Percentiles rank a stretch among this genome's conserved stretches.
phyloP scores from a whole-genome alignment of 1,140 invertebrate species.

The Zaprionus davidi region DNA sequence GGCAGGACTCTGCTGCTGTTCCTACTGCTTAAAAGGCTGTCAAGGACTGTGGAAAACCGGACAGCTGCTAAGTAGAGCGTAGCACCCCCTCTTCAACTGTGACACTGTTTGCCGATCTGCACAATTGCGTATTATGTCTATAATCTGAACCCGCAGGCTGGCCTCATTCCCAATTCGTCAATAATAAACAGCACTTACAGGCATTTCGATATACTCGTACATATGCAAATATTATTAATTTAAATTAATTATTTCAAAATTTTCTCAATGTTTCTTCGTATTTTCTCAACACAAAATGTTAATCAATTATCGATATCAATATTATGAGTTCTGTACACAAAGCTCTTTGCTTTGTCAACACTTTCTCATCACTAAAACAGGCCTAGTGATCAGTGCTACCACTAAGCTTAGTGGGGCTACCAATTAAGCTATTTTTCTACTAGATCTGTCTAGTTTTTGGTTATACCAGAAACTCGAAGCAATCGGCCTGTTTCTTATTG shows the following conservation, averaged over 20 bases:
- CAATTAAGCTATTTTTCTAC: neutral
- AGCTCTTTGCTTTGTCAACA: neutral
- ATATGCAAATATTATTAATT: neutral
- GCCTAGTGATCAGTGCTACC: too few species aligned
- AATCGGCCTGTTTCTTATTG: too few species aligned
- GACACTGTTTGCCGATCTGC: conserved; percentile 9
- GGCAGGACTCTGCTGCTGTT: conserved; percentile 16
- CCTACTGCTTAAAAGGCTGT: conserved; percentile 58
- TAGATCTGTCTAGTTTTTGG: too few species aligned
- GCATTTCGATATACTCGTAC: neutral
- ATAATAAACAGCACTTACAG: too few species aligned
- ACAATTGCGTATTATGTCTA: neutral
- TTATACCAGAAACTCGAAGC: too few species aligned
- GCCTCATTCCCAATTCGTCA: neutral
- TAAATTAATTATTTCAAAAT: neutral
- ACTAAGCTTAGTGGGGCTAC: too few species aligned
- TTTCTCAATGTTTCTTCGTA: neutral
- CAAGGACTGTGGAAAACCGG: conserved; percentile 51
- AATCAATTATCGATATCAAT: too few species aligned
- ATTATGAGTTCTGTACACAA: too few species aligned
- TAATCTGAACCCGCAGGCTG: neutral
- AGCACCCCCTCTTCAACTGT: neutral
- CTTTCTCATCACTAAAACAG: neutral
- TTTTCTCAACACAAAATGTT: neutral
- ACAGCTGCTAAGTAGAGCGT: conserved; percentile 50